phyloP scores from a whole-genome alignment of 2,888 invertebrate genomes.

The Heteromurus nitidus region DNA sequence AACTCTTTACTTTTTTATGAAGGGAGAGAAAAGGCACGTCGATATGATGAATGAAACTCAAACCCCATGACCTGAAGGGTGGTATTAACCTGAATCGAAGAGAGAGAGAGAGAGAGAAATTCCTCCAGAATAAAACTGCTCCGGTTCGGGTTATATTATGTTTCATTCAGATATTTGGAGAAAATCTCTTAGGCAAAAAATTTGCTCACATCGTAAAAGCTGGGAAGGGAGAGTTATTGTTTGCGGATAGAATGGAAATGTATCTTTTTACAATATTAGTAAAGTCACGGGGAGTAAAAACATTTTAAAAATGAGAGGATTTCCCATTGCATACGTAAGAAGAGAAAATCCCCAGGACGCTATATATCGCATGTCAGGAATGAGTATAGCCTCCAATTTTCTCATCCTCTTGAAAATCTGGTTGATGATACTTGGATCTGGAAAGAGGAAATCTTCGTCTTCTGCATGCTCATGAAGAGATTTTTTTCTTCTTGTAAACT shows the following conservation, averaged over 20 bases:
- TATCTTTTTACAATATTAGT: conserved; percentile 1
- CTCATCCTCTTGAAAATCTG: background rate
- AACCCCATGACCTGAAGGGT: no score
- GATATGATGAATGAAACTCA: conserved; percentile 4
- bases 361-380: background rate
- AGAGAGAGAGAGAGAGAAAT: no score
- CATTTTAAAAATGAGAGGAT: conserved; percentile 24
- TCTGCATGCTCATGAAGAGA: background rate
- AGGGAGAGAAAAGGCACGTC: background rate
- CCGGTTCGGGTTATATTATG: no score
- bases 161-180: no score
- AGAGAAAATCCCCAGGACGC: background rate
- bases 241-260: no score
- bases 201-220: no score
- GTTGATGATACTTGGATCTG: background rate
- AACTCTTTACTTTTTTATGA: background rate
- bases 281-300: background rate
- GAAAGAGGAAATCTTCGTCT: background rate
- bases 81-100: no score
- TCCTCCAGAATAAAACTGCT: no score
- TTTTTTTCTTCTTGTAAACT: background rate
- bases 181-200: no score
- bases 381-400: background rate
- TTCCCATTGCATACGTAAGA: background rate
- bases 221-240: conserved; percentile 2